Conservation (phyloP, 2,888 invertebrate species). For the Amphipyra berbera region DNA sequence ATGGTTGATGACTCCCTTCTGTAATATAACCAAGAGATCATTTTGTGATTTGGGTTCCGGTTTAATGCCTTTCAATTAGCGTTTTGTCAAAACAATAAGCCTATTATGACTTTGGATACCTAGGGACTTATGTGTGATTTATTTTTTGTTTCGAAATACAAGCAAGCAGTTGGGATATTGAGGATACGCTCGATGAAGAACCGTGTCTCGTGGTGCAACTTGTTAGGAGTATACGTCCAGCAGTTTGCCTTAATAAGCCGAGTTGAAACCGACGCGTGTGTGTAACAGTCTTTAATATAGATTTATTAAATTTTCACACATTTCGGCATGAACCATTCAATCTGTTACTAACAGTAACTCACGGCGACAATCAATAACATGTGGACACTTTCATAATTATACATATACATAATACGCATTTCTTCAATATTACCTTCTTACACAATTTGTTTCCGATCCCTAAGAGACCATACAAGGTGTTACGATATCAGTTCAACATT, state of each 20-base stretch:
- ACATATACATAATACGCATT: not conserved
- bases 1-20: constrained; percentile 13
- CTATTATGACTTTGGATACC: not conserved
- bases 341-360: constrained; percentile 1
- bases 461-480: constrained; percentile 15
- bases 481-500: constrained; percentile 27
- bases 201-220: no score
- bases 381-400: not conserved
- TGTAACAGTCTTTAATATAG: no score
- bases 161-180: no score
- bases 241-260: no score
- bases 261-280: no score
- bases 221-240: no score
- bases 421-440: constrained; percentile 10
- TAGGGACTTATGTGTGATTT: no score
- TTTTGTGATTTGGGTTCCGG: constrained; percentile 3
- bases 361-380: not conserved
- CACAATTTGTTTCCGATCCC: constrained; percentile 22
- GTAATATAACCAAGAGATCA: constrained; percentile 5
- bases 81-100: not conserved
- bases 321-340: no score
- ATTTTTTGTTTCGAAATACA: no score
- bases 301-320: no score
- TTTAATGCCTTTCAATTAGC: constrained; percentile 26
- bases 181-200: no score